Evolutionary conservation across 2,797 vertebrate species (phyloP), one percentile per base, ranked within the genome.

Genomic region (Hypotaenidia okinawae): DNA sequence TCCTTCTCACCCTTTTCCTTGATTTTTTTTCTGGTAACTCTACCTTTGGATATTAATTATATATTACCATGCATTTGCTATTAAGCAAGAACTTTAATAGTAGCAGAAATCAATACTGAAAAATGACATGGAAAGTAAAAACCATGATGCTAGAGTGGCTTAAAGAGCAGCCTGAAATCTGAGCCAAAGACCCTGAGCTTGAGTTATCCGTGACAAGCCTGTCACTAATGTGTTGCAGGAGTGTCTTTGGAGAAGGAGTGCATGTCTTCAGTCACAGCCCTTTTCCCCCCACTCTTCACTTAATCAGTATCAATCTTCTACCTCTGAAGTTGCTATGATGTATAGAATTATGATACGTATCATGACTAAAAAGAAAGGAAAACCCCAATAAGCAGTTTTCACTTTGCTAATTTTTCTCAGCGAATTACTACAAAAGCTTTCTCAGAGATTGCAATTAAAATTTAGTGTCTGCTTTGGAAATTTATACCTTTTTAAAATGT

Each of bases 401-500:
- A 62, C 95, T 96, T 96, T 45, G 90, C 96, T 98, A 97, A 94
- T 98, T 98, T 97, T 97, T 97, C 97, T 95, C 88, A 16, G 88
- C 94, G 96, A 98, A 97, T 98, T 98, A 98, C 96, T 95, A 89
- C 95, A 87, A 97, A 97, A 96, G 97, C 98, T 97, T 97, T 97
- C 96, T 97, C 89, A 96, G 92, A 96, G 96, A 97, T 97, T 97
- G 95, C 97, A 97, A 96, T 98, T 97, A 98, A 97, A 98, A 97
- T 97, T 97, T 98, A 97, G 98, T 98, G 97, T 96, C 97, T 97
- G 90, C 96, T 96, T 95, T 96, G 93, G 96, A 97, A 98, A 98
- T 97, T 97, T 97, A 98, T 97, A 97, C 97, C 94, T 97, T 96
- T 97, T 97, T 97, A 97, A 98, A 98, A 98, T 97, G 96, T 93